Conservation (phyloP, 2,888 invertebrate genomes). For the Patella caerulea region DNA sequence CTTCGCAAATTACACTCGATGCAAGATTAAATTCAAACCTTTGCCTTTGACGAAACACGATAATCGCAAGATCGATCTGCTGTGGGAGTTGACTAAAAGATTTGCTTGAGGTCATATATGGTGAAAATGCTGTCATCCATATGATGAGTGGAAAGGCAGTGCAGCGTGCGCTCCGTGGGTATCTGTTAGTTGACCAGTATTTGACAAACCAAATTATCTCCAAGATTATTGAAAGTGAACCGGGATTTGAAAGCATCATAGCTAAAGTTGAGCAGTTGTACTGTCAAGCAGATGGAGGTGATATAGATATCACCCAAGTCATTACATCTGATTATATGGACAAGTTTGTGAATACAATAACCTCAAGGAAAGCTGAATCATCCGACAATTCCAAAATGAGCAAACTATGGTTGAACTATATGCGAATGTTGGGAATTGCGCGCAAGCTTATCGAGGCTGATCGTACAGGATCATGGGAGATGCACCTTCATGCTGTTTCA, state of each 20-base stretch:
- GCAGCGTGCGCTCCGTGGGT: neutral
- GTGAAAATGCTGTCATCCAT: neutral
- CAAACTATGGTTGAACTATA: no score
- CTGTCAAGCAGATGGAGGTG: neutral
- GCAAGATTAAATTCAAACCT: slow-evolving; percentile 11
- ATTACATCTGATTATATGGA: neutral
- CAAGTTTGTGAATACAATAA: neutral
- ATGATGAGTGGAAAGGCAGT: neutral
- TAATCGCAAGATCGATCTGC: slow-evolving; percentile 22
- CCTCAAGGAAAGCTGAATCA: no score
- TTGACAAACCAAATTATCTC: neutral
- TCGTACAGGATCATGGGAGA: no score
- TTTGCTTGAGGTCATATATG: neutral
- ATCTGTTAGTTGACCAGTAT: neutral
- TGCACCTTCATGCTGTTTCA: no score
- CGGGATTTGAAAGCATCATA: neutral
- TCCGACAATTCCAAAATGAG: no score
- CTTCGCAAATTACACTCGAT: slow-evolving; percentile 21
- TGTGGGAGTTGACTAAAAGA: slow-evolving; percentile 16
- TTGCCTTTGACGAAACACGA: neutral
- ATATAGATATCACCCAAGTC: neutral
- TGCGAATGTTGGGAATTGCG: neutral
- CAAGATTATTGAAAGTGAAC: neutral
- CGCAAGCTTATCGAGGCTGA: no score
- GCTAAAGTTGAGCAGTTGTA: neutral